Percentiles rank a stretch among this genome's conserved stretches.
phyloP scores from a whole-genome alignment of 2,113 vertebrate genomes.

The Abramis brama region DNA sequence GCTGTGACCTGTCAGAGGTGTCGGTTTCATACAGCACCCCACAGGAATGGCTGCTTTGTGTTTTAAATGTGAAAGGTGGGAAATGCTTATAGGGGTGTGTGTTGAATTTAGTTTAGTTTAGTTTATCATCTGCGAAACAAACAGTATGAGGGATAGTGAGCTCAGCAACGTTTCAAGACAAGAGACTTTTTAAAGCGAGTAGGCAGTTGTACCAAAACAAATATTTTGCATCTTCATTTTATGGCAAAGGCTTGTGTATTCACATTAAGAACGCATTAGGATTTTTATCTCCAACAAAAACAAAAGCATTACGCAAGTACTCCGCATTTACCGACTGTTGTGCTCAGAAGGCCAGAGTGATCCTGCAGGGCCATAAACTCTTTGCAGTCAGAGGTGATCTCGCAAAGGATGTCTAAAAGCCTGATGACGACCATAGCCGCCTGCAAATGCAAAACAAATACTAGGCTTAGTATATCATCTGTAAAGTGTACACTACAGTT shows the following conservation, averaged over 20 bases:
- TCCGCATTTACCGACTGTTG: conserved; percentile 82
- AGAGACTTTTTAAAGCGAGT: neutral
- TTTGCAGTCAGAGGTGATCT: conserved; percentile 83
- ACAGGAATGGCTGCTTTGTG: conserved; percentile 30
- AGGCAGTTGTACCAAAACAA: conserved; percentile 35
- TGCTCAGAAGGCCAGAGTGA: conserved; percentile 81
- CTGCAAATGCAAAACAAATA: conserved; percentile 69
- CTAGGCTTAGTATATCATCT: neutral
- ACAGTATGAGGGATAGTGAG: conserved; percentile 28
- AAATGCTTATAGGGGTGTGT: conserved; percentile 25
- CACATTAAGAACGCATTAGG: conserved; percentile 28
- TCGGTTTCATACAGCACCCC: conserved; percentile 28
- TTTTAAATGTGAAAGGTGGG: conserved; percentile 41
- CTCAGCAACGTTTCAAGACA: neutral
- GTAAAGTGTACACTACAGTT: neutral
- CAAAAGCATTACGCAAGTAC: neutral
- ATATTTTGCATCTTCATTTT: conserved; percentile 34
- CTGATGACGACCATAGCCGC: conserved; percentile 83
- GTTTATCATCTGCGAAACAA: conserved; percentile 30
- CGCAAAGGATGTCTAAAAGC: conserved; percentile 90
- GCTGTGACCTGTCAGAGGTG: conserved; percentile 42
- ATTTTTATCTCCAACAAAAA: conserved; percentile 35
- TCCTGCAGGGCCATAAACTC: conserved; percentile 84
- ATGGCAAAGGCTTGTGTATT: conserved; percentile 19
- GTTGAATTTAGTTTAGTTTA: conserved; percentile 35